Conservation (phyloP, 1,140 invertebrate species). For the Drosophila parvula region DNA sequence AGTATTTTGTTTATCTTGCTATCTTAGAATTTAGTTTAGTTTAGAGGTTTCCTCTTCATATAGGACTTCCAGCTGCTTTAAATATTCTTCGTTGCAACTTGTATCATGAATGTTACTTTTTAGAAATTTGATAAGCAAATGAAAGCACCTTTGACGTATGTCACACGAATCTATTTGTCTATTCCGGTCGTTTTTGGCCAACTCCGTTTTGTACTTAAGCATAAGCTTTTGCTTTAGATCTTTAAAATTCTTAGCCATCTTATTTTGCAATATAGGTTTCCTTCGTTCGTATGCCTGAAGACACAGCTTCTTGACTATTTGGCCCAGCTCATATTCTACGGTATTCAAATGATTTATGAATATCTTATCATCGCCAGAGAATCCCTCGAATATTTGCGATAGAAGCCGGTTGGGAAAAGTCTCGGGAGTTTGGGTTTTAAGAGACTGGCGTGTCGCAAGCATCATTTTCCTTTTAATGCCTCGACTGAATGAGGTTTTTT, state of each 20-base stretch:
- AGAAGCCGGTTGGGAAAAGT: constrained; percentile 49
- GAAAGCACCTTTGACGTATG: constrained; percentile 46
- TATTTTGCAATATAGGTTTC: background rate
- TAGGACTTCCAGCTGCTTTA: constrained; percentile 39
- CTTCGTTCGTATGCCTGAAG: constrained; percentile 8
- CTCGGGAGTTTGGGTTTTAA: constrained; percentile 27
- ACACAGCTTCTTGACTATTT: constrained; percentile 26
- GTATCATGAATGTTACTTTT: background rate
- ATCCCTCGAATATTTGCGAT: constrained; percentile 30
- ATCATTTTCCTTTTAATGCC: constrained; percentile 30
- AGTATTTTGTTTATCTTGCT: background rate
- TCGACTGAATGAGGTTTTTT: constrained; percentile 2
- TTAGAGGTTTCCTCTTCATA: constrained; percentile 36
- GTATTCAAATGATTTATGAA: constrained; percentile 36
- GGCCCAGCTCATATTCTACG: constrained; percentile 38
- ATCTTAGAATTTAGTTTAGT: background rate
- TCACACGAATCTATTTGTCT: background rate
- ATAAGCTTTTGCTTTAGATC: constrained; percentile 7
- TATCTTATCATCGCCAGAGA: constrained; percentile 30
- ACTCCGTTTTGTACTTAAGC: constrained; percentile 39
- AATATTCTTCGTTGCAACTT: constrained; percentile 18
- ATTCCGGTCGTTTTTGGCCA: constrained; percentile 13
- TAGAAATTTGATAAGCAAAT: constrained; percentile 37
- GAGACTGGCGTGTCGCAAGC: constrained; percentile 1
- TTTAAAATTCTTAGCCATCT: constrained; percentile 29